phyloP scores from a whole-genome alignment of 2,113 vertebrate genomes.

The Panurus biarmicus region DNA sequence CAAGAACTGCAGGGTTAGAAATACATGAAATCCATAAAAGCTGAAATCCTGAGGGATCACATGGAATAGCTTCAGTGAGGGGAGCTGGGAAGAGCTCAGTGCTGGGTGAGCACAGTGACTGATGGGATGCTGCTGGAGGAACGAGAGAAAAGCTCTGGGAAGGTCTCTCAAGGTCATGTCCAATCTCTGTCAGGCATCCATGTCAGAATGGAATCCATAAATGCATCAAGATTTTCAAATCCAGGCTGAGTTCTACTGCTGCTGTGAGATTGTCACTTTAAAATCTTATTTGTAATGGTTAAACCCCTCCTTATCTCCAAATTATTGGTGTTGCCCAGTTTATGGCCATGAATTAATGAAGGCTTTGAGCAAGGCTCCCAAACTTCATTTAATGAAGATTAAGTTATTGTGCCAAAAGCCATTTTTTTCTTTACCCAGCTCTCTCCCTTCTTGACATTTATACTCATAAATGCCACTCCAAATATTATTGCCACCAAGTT shows the following conservation, averaged over 20 bases:
- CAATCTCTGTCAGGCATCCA: neutral
- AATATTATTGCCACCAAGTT: neutral
- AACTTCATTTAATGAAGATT: neutral
- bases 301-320: neutral
- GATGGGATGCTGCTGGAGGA: accelerated
- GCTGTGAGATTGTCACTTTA: neutral
- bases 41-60: accelerated
- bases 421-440: neutral
- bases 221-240: neutral
- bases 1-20: neutral
- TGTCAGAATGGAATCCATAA: neutral
- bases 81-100: neutral
- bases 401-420: neutral
- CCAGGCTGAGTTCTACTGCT: neutral
- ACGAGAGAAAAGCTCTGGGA: neutral
- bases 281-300: neutral
- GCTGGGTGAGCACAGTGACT: neutral
- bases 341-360: neutral
- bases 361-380: neutral
- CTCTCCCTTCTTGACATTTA: neutral
- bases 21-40: accelerated
- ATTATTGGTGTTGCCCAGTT: neutral
- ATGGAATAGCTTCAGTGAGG: neutral
- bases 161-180: neutral
- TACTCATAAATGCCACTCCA: neutral